Base-by-base conservation (phyloP, 2,888 invertebrate species). In the Cinara cedri region DNA sequence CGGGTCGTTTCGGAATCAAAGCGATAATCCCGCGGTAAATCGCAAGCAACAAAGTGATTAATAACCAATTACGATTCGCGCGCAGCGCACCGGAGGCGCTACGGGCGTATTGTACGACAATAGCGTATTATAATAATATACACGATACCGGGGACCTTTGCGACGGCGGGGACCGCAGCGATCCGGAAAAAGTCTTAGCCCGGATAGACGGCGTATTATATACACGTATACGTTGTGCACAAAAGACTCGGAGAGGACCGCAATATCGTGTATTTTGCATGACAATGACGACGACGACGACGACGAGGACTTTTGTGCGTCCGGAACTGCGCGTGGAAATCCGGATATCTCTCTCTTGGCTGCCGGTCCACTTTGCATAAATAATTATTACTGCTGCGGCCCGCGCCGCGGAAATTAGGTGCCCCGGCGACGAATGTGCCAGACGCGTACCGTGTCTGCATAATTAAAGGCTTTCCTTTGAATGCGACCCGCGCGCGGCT, bases 361-460 rank as follows among this genome's bases (percentile, higher is more conserved):
- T 42, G n/a, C 26, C 76, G 66, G 54, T 78, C 78, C 78, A 57
- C 68, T 78, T 78, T 78, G 70, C 68, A 78, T 78, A 78, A 49
- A 78, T 70, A 78, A 78, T 78, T 70, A 62, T 70, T 42, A 49
- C 68, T 60, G 9, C 9, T 11, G 10, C 10, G 2, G 26, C 55
- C 65, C 44, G 19, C 70, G 16, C 60, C 70, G 16, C 60, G 60
- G 76, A 55, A 60, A 60, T 60, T 19, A 68, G n/a, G n/a, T n/a
- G n/a, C 49, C 60, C 19, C 42, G 21, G 34, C 6, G 34, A 34
- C 19, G 13, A 24, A 65, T 24, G 44, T 44, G 65, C 63, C 63
- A 75, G 74, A 75, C 63, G 34, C 34, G 6, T 34, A 3, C 34
- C 34, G 51, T 74, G 19, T 63, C 62, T 46, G 54, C 54, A 63